Evolutionary conservation across 2,888 invertebrate species (phyloP).

Genomic region (Rhopalosiphum nymphaeae): DNA sequence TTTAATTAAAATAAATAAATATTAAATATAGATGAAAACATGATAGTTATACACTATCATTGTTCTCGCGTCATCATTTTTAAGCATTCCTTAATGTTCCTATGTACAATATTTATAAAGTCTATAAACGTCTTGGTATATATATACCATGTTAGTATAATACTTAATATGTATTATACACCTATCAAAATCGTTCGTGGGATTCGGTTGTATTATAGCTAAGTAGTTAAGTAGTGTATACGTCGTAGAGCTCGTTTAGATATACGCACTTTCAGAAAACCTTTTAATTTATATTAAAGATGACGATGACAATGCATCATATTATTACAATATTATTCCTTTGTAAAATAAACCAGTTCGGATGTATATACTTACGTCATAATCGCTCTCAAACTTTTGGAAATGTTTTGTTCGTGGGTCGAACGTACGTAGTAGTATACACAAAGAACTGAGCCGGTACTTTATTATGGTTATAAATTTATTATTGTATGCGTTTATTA

Average conservation of each 20-base stretch:
- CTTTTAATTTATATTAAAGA: background rate
- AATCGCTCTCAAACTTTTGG: background rate
- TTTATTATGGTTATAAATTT: background rate
- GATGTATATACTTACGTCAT: background rate
- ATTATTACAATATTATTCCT: background rate
- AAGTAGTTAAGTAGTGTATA: background rate
- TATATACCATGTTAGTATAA: background rate
- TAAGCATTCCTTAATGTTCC: background rate
- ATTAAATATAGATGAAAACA: background rate
- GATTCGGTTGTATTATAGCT: background rate
- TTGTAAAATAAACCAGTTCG: no score
- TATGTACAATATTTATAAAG: background rate
- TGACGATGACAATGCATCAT: background rate
- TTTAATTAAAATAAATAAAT: background rate
- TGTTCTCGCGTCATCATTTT: background rate
- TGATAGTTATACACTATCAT: background rate
- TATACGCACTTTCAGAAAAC: background rate
- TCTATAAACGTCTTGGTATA: background rate
- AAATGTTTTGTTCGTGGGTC: background rate
- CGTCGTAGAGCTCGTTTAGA: background rate
- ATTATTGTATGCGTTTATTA: background rate
- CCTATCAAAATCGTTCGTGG: background rate
- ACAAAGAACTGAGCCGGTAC: background rate
- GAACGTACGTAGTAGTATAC: background rate
- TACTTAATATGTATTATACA: background rate